phyloP scores from a whole-genome alignment of 1,140 invertebrate genomes.

The Zaprionus ornatus region DNA sequence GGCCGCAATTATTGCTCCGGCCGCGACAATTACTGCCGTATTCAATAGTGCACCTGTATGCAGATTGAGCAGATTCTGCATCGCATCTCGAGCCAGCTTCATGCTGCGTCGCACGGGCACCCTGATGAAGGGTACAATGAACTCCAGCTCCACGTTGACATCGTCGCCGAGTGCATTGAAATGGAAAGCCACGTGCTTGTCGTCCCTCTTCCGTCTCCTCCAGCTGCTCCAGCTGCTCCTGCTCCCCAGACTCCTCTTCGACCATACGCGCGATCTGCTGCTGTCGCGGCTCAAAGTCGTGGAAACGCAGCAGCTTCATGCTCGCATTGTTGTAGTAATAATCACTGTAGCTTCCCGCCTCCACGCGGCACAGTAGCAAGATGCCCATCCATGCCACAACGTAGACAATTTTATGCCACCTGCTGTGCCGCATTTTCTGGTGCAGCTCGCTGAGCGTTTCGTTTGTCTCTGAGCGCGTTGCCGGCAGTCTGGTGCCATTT shows the following conservation, averaged over 20 bases:
- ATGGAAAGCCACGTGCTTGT: slow-evolving; percentile 69
- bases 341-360: slow-evolving; percentile 19
- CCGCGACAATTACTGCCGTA: slow-evolving; percentile 61
- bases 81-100: slow-evolving; percentile 52
- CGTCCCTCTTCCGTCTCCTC: slow-evolving; percentile 27
- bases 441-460: slow-evolving; percentile 40
- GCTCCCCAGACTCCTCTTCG: neutral
- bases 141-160: slow-evolving; percentile 74
- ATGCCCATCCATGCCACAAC: slow-evolving; percentile 26
- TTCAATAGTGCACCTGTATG: slow-evolving; percentile 57
- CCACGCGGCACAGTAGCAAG: slow-evolving; percentile 11
- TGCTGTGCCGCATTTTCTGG: slow-evolving; percentile 45
- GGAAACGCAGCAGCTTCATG: slow-evolving; percentile 58
- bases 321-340: slow-evolving; percentile 53
- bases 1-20: slow-evolving; percentile 66
- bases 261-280: neutral
- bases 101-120: slow-evolving; percentile 66
- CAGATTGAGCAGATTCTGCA: slow-evolving; percentile 61
- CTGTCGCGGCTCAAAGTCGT: slow-evolving; percentile 70
- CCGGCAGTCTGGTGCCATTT: neutral
- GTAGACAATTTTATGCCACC: slow-evolving; percentile 20
- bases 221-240: neutral
- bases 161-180: slow-evolving; percentile 69
- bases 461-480: slow-evolving; percentile 41
- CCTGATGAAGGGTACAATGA: slow-evolving; percentile 67